phyloP scores from a whole-genome alignment of 2,888 invertebrate genomes.

The Drosophila rellima region DNA sequence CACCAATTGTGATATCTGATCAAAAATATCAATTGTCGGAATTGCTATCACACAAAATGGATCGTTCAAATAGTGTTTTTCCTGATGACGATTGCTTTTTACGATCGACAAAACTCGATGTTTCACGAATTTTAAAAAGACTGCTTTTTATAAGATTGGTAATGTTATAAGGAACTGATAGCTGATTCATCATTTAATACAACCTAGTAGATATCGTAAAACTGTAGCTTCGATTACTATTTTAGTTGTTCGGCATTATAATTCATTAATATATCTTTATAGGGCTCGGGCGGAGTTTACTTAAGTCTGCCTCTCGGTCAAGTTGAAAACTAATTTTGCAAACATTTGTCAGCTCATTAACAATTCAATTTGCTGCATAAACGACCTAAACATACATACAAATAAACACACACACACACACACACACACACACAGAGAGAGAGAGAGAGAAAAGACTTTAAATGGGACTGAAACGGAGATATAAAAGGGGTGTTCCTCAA shows the following conservation, averaged over 20 bases:
- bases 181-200: too few species aligned
- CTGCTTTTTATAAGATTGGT: too few species aligned
- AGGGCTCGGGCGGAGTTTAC: background rate
- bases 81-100: too few species aligned
- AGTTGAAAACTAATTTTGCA: slow-evolving; percentile 65
- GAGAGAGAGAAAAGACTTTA: background rate
- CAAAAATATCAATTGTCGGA: too few species aligned
- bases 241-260: background rate
- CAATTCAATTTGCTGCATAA: slow-evolving; percentile 79
- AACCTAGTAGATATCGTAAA: too few species aligned
- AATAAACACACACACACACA: slow-evolving; percentile 35
- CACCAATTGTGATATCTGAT: too few species aligned
- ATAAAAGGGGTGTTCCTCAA: slow-evolving; percentile 7
- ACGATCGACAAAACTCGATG: too few species aligned
- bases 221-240: too few species aligned
- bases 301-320: slow-evolving; percentile 12
- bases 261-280: background rate
- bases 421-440: background rate
- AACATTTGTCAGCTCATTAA: slow-evolving; percentile 79
- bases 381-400: slow-evolving; percentile 77
- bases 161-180: too few species aligned
- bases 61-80: too few species aligned
- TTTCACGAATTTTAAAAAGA: too few species aligned
- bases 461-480: background rate
- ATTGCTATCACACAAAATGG: too few species aligned